Conservation (phyloP, 2,113 vertebrate genomes). For the Acanthisitta chloris region DNA sequence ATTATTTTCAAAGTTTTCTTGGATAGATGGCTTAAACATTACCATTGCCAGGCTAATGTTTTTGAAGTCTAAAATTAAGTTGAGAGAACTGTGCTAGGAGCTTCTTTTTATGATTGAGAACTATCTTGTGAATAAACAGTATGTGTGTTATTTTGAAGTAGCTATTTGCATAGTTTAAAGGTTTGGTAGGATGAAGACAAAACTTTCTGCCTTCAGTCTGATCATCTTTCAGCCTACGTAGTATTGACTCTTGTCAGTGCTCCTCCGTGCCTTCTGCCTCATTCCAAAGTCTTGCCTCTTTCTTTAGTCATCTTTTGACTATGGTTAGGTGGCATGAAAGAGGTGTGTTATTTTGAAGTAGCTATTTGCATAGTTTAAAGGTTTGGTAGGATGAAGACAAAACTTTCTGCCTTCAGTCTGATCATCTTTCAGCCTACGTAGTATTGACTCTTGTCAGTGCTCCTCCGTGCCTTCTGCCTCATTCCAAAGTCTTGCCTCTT, state of each 20-base stretch:
- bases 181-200: background rate
- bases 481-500: background rate
- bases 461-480: background rate
- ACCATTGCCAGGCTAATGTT: background rate
- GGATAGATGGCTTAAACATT: background rate
- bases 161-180: background rate
- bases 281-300: background rate
- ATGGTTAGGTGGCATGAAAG: background rate
- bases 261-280: background rate
- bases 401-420: background rate
- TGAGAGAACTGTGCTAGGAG: background rate
- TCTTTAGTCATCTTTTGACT: background rate
- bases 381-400: background rate
- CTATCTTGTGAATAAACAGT: background rate
- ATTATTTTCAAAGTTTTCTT: background rate
- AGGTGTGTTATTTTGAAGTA: background rate
- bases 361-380: background rate
- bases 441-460: background rate
- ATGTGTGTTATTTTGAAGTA: background rate
- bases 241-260: background rate
- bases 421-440: background rate
- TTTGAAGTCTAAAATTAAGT: background rate
- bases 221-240: background rate
- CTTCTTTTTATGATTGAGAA: background rate
- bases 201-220: background rate